Base-by-base conservation (phyloP, 1,140 invertebrate species). In the Heliothis virescens region DNA sequence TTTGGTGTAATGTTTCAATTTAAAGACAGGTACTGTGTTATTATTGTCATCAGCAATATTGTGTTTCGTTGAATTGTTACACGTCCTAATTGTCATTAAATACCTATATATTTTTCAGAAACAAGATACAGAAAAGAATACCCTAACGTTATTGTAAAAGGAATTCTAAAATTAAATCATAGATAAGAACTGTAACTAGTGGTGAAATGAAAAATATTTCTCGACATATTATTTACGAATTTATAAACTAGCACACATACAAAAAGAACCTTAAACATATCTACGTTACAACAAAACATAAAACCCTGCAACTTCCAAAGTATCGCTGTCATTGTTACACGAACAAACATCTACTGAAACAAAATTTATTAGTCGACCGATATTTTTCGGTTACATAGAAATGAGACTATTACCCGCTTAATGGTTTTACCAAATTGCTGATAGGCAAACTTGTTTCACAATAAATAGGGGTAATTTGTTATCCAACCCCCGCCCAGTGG, bases 391-490 rank as follows among this genome's bases (percentile, higher is more conserved):
- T 77, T 71, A 59, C 65, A 81, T 55, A 53, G 55, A 75, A 69
- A 52, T 79, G 69, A 72, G 76, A 62, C 87, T 85, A 86, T 87
- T 89, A 89, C 83, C 82, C 83, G 41, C 63, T 76, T 86, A 88
- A 89, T 87, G 82, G 86, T 83, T 87, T 88, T 81, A 78, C 79
- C 83, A 89, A 89, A 91, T 89, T 88, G 83, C 85, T 88, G 86
- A 91, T 91, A 88, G 86, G 81, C 84, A 84, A 90, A 90, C 88
- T 91, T 88, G 82, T 65, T 83, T 80, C 29, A 78, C 87, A 88
- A 90, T 86, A 90, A 90, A 90, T 90, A 86, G 86, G 77, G 74
- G 76, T 81, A 87, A 91, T 91, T 90, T 88, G 89, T 90, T 87
- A 86, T 69, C 75, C 73, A 47, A 55, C 26, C 80, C 29, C 34